phyloP scores from a whole-genome alignment of 2,113 vertebrate species.

The Zosterops japonicus region DNA sequence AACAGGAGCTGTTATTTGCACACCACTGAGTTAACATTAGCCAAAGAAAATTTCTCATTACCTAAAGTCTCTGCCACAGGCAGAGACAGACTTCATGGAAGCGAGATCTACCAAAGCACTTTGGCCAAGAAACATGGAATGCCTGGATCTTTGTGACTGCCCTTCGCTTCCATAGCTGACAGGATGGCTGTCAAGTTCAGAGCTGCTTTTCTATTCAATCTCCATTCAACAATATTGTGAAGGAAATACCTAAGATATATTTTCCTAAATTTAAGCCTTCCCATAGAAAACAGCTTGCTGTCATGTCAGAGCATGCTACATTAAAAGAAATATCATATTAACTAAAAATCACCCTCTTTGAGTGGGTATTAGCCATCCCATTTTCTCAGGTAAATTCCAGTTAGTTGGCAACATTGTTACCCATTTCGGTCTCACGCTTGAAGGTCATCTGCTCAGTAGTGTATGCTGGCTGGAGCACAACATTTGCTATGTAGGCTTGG shows the following conservation, averaged over 20 bases:
- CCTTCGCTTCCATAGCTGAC: fast-evolving
- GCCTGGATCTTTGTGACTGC: background rate
- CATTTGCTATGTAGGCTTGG: background rate
- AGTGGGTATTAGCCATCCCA: background rate
- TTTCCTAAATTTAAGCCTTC: background rate
- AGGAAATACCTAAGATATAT: background rate
- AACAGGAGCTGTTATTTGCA: background rate
- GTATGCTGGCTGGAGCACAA: background rate
- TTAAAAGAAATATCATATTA: background rate
- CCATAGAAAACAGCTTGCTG: background rate
- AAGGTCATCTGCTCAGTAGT: background rate
- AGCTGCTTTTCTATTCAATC: background rate
- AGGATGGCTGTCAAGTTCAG: background rate
- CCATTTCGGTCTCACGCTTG: background rate
- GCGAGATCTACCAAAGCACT: background rate
- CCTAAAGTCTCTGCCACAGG: background rate
- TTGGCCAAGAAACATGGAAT: background rate
- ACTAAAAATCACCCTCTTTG: background rate
- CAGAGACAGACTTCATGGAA: background rate
- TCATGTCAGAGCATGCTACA: background rate
- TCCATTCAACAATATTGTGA: background rate
- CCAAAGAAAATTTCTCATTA: background rate
- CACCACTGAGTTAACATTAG: background rate
- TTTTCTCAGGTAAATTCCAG: background rate
- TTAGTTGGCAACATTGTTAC: background rate